phyloP scores from a whole-genome alignment of 2,888 invertebrate genomes.

The Limnephilus rhombicus region DNA sequence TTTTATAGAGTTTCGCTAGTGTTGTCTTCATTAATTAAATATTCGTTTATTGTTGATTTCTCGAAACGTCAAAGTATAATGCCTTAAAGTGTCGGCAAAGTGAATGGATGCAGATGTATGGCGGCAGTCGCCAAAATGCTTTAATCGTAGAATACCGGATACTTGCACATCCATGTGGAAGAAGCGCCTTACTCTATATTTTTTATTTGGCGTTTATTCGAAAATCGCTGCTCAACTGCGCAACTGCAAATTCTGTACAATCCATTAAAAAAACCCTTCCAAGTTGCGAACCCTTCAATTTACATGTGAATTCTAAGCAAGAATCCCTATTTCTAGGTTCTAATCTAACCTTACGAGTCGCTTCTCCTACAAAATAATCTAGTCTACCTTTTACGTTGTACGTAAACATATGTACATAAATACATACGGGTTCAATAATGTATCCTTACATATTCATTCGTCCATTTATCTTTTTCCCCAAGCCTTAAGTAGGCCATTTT shows the following conservation, averaged over 20 bases:
- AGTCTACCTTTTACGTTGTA: background rate
- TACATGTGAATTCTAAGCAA: background rate
- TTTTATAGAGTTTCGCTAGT: too few relatives aligned
- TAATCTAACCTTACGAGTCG: background rate
- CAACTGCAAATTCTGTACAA: background rate
- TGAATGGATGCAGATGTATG: too few relatives aligned
- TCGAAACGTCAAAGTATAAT: too few relatives aligned
- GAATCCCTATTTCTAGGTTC: conserved; percentile 1
- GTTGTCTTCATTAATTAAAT: too few relatives aligned
- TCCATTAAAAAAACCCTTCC: background rate
- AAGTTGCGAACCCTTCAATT: background rate
- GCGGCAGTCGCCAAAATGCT: too few relatives aligned
- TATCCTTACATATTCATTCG: conserved; percentile 1
- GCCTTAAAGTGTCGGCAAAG: too few relatives aligned
- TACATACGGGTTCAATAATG: background rate
- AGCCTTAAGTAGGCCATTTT: background rate
- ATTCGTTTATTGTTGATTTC: too few relatives aligned
- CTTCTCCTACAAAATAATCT: background rate
- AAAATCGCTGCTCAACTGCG: background rate
- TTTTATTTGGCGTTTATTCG: too few relatives aligned
- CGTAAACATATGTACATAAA: background rate
- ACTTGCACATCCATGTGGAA: too few relatives aligned
- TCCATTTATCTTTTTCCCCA: background rate
- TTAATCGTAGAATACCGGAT: too few relatives aligned
- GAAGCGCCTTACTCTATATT: too few relatives aligned